Percentiles rank a stretch among this genome's conserved stretches.
Conservation (phyloP, 2,113 vertebrate species). For the Ochotona princeps region DNA sequence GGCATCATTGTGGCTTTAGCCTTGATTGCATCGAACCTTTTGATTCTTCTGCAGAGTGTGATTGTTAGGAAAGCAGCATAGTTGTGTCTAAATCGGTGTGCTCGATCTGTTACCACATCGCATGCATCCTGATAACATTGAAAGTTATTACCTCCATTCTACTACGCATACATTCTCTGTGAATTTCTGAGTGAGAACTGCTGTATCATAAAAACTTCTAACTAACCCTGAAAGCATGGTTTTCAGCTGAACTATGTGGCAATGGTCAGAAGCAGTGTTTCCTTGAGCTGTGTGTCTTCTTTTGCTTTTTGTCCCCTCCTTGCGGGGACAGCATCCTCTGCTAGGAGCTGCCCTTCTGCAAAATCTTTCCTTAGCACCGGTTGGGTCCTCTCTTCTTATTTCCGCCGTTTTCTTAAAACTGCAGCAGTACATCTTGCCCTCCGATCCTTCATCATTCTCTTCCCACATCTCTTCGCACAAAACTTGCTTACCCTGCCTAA, state of each 20-base stretch:
- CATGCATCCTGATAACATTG: background rate
- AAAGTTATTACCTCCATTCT: background rate
- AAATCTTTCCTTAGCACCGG: background rate
- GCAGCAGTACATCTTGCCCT: conserved; percentile 21
- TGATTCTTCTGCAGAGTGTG: background rate
- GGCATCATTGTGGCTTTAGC: background rate
- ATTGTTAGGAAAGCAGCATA: background rate
- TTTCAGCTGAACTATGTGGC: background rate
- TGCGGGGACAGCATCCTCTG: background rate
- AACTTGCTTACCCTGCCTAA: conserved; percentile 56
- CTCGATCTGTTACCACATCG: too few species aligned
- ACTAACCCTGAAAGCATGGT: background rate
- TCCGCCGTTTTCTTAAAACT: background rate
- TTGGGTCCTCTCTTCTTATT: background rate
- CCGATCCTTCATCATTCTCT: background rate
- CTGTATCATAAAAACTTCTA: too few species aligned
- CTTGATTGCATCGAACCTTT: background rate
- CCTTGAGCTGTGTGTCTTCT: rapidly evolving
- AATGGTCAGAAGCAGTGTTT: background rate
- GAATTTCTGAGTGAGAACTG: background rate
- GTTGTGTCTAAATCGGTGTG: background rate
- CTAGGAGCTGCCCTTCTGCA: background rate
- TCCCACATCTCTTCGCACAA: conserved; percentile 18
- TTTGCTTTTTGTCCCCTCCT: background rate
- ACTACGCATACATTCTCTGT: background rate